Base-by-base conservation (phyloP, 2,888 invertebrate genomes). In the Microdon myrmicae region DNA sequence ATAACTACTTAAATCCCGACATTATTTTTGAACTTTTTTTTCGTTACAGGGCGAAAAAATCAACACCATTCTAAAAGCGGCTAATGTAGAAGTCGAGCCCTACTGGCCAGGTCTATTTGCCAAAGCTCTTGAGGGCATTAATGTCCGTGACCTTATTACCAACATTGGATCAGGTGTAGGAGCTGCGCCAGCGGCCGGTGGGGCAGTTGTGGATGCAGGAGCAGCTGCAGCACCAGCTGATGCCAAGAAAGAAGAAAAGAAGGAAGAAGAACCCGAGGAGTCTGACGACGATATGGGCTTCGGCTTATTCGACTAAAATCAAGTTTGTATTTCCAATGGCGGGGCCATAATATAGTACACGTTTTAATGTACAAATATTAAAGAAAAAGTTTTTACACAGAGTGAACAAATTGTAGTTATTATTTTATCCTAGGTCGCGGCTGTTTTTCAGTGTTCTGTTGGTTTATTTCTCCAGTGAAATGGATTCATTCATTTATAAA, bases 21-120 rank as follows among this genome's bases (percentile, higher is more conserved):
- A 1, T 13, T 51, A 39, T n/a, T n/a, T 45, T 54, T 28, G 28
- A 14, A 8, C 51, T 12, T 43, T 53, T 44, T 28, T 56, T 60
- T 56, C 53, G 55, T 79, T 80, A 5, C 72, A 94, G 94, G 93
- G 93, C 75, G 99, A 99, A 77, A 99, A 99, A 82, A 94, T 99
- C 81, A 89, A 89, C 71, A 95, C 97, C 69, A 92, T 99, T 79
- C 82, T 99, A 77, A 98, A 97, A 82, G 97, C 98, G 34, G 97
- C 99, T 70, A 88, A 87, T 78, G 96, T 98, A 58, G 92, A 93
- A 68, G 91, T 99, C 26, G 99, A 99, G 81, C 96, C 98, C 12
- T 98, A 96, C 84, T 99, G 99, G 99, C 96, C 98, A 29, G 94
- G 96, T 73, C 86, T 99, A 53, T 99, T 98, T 81, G 94, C 98